These are phyloP conservation scores for Hydropotes inermis DNA, from an alignment of 2,113 vertebrate genomes.

Conservation along the genomic window DNA sequence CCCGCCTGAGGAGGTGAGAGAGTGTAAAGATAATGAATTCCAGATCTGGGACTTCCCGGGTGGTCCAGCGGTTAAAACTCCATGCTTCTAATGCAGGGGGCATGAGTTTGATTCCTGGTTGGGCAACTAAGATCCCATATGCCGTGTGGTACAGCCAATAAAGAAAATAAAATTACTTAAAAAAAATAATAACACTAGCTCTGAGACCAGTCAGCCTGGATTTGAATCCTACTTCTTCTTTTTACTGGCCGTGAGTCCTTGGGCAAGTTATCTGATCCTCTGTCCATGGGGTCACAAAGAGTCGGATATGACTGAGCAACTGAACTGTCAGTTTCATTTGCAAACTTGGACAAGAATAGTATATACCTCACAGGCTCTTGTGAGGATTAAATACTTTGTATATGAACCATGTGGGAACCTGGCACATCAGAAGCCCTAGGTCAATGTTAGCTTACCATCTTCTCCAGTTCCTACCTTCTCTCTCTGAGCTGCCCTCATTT, in stretches of 20 bases:
- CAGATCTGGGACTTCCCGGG: background rate
- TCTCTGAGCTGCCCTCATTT: slow-evolving; percentile 86
- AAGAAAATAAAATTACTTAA: background rate
- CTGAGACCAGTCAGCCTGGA: background rate
- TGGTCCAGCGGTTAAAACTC: background rate
- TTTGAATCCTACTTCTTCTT: background rate
- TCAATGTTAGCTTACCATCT: background rate
- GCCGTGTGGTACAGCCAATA: rapidly evolving
- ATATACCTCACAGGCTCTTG: background rate
- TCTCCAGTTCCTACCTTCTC: slow-evolving; percentile 82
- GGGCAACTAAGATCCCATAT: background rate
- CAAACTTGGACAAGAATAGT: background rate
- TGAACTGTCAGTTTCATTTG: background rate
- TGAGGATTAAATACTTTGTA: background rate
- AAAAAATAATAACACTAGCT: background rate
- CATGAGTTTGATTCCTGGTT: background rate
- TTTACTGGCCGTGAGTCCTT: background rate
- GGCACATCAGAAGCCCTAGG: background rate
- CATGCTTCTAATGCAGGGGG: background rate
- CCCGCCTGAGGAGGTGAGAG: background rate
- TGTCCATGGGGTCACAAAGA: background rate
- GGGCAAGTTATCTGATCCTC: background rate
- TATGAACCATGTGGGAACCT: background rate
- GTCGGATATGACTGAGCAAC: background rate
- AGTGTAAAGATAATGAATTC: background rate